A percentile compares a stretch with the other conserved stretches of the same genome.
phyloP scores from a whole-genome alignment of 2,113 vertebrate species.

The Melanostigma gelatinosum region DNA sequence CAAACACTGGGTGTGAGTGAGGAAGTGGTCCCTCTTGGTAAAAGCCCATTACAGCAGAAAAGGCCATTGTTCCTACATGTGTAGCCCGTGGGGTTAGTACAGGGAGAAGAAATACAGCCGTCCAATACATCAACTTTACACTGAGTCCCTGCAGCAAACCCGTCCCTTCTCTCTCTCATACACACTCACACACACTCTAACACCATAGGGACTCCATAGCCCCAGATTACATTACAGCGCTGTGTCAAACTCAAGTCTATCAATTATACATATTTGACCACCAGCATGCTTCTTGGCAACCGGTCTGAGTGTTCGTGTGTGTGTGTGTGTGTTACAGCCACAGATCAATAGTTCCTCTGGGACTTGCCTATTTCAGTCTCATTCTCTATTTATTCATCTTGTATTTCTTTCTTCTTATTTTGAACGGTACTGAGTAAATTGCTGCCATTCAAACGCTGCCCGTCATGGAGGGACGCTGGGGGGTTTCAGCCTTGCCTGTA shows the following conservation, averaged over 20 bases:
- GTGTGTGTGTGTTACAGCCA: constrained; percentile 28
- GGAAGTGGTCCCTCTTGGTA: constrained; percentile 51
- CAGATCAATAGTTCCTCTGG: constrained; percentile 67
- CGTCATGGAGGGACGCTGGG: background rate
- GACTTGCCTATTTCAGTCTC: constrained; percentile 40
- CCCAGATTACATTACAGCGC: constrained; percentile 71
- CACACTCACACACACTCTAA: constrained; percentile 4
- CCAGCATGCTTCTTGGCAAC: constrained; percentile 55
- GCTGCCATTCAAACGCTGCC: constrained; percentile 31
- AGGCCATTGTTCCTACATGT: constrained; percentile 58
- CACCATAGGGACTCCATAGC: constrained; percentile 40
- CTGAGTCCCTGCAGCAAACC: constrained; percentile 52
- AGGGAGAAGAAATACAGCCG: constrained; percentile 54
- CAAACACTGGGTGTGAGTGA: constrained; percentile 18
- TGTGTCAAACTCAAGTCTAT: constrained; percentile 72
- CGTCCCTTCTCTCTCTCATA: constrained; percentile 27
- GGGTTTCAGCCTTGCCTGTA: background rate
- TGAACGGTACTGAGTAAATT: constrained; percentile 26
- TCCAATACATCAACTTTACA: constrained; percentile 72
- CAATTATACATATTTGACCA: constrained; percentile 77
- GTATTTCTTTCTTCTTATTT: constrained; percentile 40
- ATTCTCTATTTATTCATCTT: constrained; percentile 38
- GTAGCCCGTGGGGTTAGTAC: constrained; percentile 48
- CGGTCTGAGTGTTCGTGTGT: constrained; percentile 32
- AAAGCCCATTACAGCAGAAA: constrained; percentile 54